Base-by-base conservation (phyloP, 2,888 invertebrate species). In the Meiosimyza decipiens region DNA sequence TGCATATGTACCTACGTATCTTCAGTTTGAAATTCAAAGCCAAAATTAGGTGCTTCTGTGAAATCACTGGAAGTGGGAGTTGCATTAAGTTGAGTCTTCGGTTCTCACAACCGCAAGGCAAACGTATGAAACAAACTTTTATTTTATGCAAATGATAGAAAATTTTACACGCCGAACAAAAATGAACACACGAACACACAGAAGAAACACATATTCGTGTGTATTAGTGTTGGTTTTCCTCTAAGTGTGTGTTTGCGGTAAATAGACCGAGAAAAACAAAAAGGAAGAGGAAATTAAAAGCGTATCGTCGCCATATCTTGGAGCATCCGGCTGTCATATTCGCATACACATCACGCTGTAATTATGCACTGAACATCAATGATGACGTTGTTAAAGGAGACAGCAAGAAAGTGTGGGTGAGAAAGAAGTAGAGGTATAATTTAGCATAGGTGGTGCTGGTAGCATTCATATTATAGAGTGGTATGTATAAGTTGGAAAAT, bases 1-100 rank as follows among this genome's bases (percentile, higher is more conserved):
- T 59, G 28, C 60, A 60, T 2, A 40, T 40, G 40, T 69, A 22
- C 22, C 22, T 22, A 22, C 22, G 2, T 22, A 69, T 69, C 60
- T 67, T 57, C 50, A 69, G 50, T 59, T 69, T 69, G 51, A 69
- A 69, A 59, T 69, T 69, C 60, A 59, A 69, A 68, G 68, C 50
- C 49, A 6, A 69, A 59, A 28, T 68, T 52, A 40, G 28, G 15
- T 16, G 47, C 33, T 55, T 40, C 47, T 12, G 13, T 7, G 40
- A 40, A 40, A 40, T 40, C 40, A 40, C 9, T 40, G 40, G 40
- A 5, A 40, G 40, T 9, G 9, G 40, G 40, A 40, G 40, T 40
- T 6, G 40, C 9, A 40, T 6, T 7, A 40, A 40, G 40, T 40
- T 40, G 59, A 60, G 33, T 11, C 16, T 55, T 55, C 22, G 55